Base-by-base conservation (phyloP, 2,797 vertebrate genomes). In the Sebastes taczanowskii region DNA sequence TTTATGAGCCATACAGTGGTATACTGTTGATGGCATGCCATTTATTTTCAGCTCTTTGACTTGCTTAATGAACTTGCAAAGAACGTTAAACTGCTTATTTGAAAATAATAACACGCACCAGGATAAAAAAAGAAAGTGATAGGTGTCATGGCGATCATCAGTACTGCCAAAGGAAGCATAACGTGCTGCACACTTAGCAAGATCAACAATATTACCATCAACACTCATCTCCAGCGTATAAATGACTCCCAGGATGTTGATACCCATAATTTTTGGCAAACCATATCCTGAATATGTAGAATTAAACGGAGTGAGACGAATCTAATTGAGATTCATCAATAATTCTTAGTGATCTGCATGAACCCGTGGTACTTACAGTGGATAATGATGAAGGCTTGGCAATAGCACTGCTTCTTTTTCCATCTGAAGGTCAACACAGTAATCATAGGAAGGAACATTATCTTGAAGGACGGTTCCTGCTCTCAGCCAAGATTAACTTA, bases 281-380 rank as follows among this genome's bases (percentile, higher is more conserved):
- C 76, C 74, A 60, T 78, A 79, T 83, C 83, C 61, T 77, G 77
- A 82, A 88, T 88, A 82, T 91, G 78, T 84, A 73, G 78, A 80
- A 86, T 88, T 87, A 91, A 91, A 94, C 90, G 77, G 86, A 88
- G 81, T 78, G 87, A 90, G 85, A 82, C 88, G 1, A 78, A 90
- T 92, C 73, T 91, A 91, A 92, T 90, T 85, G 90, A 89, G 85
- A 85, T 89, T 84, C 84, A 93, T 92, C 88, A 90, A 89, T 91
- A 92, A 86, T 89, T 92, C 80, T 90, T 64, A 74, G 78, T 84
- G 90, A 90, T 92, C 85, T 87, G 38, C 75, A 76, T 73, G 86
- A 90, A 86, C 89, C 83, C 14, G 14, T 49, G 75, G 85, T 77
- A 84, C 87, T 91, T 85, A 77, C 85, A 88, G 84, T 76, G 46